Base-by-base conservation (phyloP, 2,113 vertebrate species). In the Centropristis striata region DNA sequence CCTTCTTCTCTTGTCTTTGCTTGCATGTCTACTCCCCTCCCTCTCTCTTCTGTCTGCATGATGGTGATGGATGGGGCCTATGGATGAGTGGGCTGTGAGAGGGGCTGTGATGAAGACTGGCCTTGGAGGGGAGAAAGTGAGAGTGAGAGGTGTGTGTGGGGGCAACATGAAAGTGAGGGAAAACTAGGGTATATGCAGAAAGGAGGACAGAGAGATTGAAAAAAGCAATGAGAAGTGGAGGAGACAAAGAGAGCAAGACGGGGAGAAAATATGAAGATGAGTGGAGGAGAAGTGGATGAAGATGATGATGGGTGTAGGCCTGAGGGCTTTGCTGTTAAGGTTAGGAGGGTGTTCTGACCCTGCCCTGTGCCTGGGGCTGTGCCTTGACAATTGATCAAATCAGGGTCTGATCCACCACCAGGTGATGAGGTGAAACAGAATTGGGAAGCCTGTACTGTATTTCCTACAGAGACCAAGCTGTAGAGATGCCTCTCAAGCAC, bases 11-110 rank as follows among this genome's bases (percentile, higher is more conserved):
- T 78, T n/a, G 20, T 78, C 75, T 71, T 78, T 46, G 32, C 79
- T 79, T 49, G 44, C 46, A 50, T 23, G 49, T 87, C 75, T 80
- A 9, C 66, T 44, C 51, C 58, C 79, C 60, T 57, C 74, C 81
- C 54, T 67, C 67, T 82, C 36, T 78, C 63, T 78, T 82, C 64
- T 83, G 51, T 75, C 78, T 82, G 60, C 79, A 21, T 93, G 94
- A 93, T 91, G 76, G 80, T 94, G 94, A 94, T 94, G 91, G 91
- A 94, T 94, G 84, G 84, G 69, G 66, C 87, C 66, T 85, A 91
- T 85, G 93, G 92, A 86, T 93, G 92, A 93, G 87, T 81, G 88
- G 88, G 78, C 76, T 64, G 81, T 86, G 84, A 86, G 80, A 86
- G 69, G 85, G 81, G 65, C 81, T 51, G 71, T 89, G 90, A 93